A percentile compares a stretch with the other conserved stretches of the same genome.
phyloP scores from a whole-genome alignment of 2,797 vertebrate genomes.

The Carapus acus region DNA sequence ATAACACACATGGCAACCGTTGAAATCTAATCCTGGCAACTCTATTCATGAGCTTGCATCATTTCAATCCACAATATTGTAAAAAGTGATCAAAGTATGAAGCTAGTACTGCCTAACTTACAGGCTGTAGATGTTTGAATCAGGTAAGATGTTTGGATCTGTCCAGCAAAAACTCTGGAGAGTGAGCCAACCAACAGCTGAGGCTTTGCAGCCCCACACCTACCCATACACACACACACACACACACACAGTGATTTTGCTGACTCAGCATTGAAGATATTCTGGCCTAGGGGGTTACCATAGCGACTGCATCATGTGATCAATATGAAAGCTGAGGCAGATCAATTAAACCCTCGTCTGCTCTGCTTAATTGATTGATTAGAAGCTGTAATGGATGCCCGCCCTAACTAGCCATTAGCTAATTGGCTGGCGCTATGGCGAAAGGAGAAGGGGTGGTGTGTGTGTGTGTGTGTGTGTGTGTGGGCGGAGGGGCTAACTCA shows the following conservation, averaged over 20 bases:
- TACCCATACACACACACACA: background rate
- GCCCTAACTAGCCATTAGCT: constrained; percentile 59
- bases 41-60: no score
- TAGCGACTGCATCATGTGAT: constrained; percentile 37
- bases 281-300: constrained; percentile 28
- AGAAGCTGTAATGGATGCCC: constrained; percentile 38
- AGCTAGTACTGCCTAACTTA: no score
- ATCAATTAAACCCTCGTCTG: constrained; percentile 53
- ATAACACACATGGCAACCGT: no score
- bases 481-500: constrained; percentile 5
- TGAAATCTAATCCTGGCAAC: no score
- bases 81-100: no score
- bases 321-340: constrained; percentile 21
- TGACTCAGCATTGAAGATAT: constrained; percentile 37
- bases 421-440: constrained; percentile 38
- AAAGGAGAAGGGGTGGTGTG: background rate
- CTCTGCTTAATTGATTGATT: constrained; percentile 56
- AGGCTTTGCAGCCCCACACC: background rate
- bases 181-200: no score
- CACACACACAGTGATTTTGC: constrained; percentile 7
- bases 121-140: no score
- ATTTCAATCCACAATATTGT: no score
- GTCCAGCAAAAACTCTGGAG: no score
- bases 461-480: constrained; percentile 19
- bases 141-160: no score